Evolutionary conservation across 2,113 vertebrate species (phyloP), one percentile per base, ranked within the genome.

Genomic region (Crypturellus undulatus): DNA sequence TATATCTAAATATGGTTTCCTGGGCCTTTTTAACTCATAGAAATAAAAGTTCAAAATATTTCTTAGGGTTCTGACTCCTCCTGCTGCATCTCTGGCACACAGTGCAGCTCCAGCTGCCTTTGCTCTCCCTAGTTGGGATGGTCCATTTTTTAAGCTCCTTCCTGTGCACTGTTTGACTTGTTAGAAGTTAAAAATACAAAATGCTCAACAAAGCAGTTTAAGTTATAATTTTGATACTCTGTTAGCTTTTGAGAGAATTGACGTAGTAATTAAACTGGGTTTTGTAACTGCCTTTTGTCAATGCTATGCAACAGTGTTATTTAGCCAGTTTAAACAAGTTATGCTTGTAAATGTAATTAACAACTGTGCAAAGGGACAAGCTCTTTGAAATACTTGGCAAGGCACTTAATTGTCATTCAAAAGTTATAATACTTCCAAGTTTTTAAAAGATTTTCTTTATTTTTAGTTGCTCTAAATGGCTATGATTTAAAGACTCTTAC

Each of bases 51-150:
- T 59, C 69, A 60, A 72, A 80, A 64, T 77, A 89, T 34, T 40
- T 52, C 36, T 78, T 58, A 12, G 10, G 16, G 6, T 70, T 93
- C 60, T 43, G 15, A 52, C 12, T 81, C n/a, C 9, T 45, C 3
- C 51, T 47, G 4, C 62, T 30, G 15, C 4, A 10, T 79, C 42
- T 68, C 58, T 47, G 63, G 12, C 12, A 8, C 70, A 4, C 8
- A 38, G n/a, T 20, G 7, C 10, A 6, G 12, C 10, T 85, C 62
- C 10, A 40, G 7, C 32, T 78, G 18, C 71, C 62, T 88, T 59
- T 30, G 70, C 11, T 36, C 16, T 38, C 2, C 0, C 0, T 63
- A 3, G 54, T 56, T 67, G 13, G 32, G 28, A 12, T 75, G 45
- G 25, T 62, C n/a, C 58, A 12, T 22, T 7, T 15, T 80, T 69